Evolutionary conservation across 2,797 vertebrate genomes (phyloP).

Genomic region (Todus mexicanus): DNA sequence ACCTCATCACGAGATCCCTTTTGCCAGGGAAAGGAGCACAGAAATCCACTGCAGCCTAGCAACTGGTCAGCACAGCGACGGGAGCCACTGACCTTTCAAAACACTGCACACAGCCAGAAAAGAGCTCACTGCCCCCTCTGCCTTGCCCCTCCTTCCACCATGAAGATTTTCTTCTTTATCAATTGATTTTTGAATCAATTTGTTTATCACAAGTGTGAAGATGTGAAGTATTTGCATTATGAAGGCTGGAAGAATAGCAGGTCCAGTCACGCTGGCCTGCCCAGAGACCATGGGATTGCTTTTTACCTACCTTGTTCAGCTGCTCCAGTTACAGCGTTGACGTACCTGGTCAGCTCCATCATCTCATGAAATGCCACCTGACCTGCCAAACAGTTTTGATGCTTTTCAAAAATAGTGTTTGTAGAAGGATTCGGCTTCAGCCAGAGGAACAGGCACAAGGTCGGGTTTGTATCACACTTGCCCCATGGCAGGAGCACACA

Average conservation of each 20-base stretch:
- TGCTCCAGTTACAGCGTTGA: neutral
- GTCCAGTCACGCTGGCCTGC: neutral
- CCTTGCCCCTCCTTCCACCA: neutral
- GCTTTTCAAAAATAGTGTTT: neutral
- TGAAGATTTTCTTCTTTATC: neutral
- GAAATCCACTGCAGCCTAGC: slow-evolving; percentile 3
- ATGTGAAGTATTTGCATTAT: accelerated
- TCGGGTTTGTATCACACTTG: neutral
- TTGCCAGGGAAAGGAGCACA: neutral
- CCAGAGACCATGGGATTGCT: accelerated
- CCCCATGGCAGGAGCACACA: neutral
- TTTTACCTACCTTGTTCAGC: neutral
- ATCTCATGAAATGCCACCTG: neutral
- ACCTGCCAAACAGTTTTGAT: neutral
- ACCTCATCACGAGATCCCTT: neutral
- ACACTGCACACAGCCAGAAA: neutral
- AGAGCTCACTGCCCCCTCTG: accelerated
- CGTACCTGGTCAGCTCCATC: neutral
- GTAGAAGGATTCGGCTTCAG: neutral
- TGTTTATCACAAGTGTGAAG: neutral
- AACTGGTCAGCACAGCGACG: neutral
- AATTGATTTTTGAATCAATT: no score
- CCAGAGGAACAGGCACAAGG: neutral
- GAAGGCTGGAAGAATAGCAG: neutral
- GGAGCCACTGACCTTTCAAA: neutral